Evolutionary conservation across 2,113 vertebrate genomes (phyloP), one percentile per base, ranked within the genome.

Genomic region (Sialia sialis): DNA sequence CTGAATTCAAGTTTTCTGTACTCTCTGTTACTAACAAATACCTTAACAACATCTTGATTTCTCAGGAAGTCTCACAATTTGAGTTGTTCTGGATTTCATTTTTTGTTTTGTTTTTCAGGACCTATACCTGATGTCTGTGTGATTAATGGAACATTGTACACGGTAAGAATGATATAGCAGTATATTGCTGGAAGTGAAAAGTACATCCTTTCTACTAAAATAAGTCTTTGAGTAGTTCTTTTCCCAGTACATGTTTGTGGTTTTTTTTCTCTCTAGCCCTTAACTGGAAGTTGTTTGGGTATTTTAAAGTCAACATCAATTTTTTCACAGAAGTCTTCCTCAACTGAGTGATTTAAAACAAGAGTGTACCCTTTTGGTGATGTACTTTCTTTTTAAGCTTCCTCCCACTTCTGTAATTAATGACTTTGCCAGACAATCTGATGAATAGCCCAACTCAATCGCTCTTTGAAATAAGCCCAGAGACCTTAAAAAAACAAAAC

Each of bases 71-170:
- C 32, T 66, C 63, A 76, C 14, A 26, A 20, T 34, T 62, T 46
- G 32, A 76, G 20, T 52, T 54, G 59, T 15, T 52, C 29, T 9
- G 4, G 4, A 89, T 90, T 59, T 49, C 2, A 55, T 52, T 21
- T 36, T 39, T 60, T 43, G 7, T 17, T 66, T 75, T 82, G 9
- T 78, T 95, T 94, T 92, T 78, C 96, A 99, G 99, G 69, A 89
- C 95, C 51, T 77, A 96, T 97, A 9, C 58, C 32, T 90, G 51
- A 56, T 34, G 92, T 95, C 22, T 99, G 99, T 79, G 77, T 98
- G 70, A 73, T 98, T 66, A 85, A 98, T 22, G 91, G 86, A 86
- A 97, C 76, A 16, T 69, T 95, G 20, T 98, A 97, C 83, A 39
- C 14, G 98, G 99, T 99, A 93, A 98, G 94, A 41, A 86, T 44